Evolutionary conservation across 2,888 invertebrate species (phyloP).

Genomic region (Epistrophe grossulariae): DNA sequence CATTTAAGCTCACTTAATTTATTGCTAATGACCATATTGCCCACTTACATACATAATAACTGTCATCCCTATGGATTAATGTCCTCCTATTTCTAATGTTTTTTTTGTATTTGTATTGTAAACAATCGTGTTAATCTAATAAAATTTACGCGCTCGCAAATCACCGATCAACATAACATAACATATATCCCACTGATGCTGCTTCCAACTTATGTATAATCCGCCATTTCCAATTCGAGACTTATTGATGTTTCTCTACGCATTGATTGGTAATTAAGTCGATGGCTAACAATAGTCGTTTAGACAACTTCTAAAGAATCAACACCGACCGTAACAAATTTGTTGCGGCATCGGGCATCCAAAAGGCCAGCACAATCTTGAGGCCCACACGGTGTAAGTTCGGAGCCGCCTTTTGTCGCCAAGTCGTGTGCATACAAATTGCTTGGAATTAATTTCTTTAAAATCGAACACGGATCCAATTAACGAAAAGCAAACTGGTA

Average conservation of each 20-base stretch:
- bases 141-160: constrained; percentile 56
- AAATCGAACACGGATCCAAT: constrained; percentile 62
- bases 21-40: not conserved
- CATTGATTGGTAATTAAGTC: constrained; percentile 74
- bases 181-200: not conserved
- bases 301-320: constrained; percentile 70
- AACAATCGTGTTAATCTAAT: constrained; percentile 55
- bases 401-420: constrained; percentile 56
- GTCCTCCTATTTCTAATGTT: not conserved
- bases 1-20: constrained; percentile 17
- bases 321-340: constrained; percentile 71
- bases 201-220: not conserved
- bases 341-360: constrained; percentile 29
- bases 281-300: constrained; percentile 71
- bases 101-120: constrained; percentile 1
- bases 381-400: constrained; percentile 48
- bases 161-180: constrained; percentile 29
- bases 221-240: constrained; percentile 59
- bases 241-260: constrained; percentile 75
- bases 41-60: constrained; percentile 5
- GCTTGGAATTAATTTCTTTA: constrained; percentile 56
- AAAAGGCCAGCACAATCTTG: constrained; percentile 18
- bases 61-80: not conserved
- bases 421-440: constrained; percentile 69
- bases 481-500: constrained; percentile 48